Conservation (phyloP, 2,113 vertebrate species). For the Oncorhynchus nerka region DNA sequence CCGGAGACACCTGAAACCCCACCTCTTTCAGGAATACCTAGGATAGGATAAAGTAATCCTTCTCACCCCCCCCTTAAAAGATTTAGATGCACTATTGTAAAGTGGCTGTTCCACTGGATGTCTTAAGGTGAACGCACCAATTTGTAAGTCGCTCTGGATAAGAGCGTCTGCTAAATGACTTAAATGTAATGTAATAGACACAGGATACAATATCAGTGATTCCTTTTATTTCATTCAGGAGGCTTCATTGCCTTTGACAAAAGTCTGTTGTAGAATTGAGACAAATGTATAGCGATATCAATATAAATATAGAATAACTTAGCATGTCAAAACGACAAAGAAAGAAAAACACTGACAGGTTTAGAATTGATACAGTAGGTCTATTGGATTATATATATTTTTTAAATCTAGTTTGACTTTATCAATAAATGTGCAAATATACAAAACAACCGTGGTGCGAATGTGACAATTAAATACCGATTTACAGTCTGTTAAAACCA, state of each 20-base stretch:
- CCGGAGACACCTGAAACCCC: too few species aligned
- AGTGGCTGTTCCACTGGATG: too few species aligned
- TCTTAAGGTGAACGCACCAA: too few species aligned
- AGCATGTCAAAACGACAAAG: background rate
- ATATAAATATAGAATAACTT: background rate
- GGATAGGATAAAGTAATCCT: too few species aligned
- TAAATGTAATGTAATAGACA: too few species aligned
- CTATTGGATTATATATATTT: background rate
- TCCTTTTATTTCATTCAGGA: background rate
- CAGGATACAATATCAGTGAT: background rate
- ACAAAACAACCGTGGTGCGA: constrained; percentile 13
- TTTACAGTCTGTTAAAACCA: constrained; percentile 31
- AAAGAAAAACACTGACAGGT: constrained; percentile 23
- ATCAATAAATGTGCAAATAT: constrained; percentile 31
- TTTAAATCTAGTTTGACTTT: background rate
- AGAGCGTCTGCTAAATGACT: too few species aligned
- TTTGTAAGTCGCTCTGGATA: too few species aligned
- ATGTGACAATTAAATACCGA: constrained; percentile 33
- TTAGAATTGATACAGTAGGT: background rate
- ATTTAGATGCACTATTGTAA: too few species aligned
- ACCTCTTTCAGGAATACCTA: too few species aligned
- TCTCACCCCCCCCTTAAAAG: too few species aligned
- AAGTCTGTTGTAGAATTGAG: background rate
- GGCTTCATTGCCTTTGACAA: background rate
- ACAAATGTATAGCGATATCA: background rate